phyloP scores from a whole-genome alignment of 1,140 invertebrate species.

The Brachionus angularis region DNA sequence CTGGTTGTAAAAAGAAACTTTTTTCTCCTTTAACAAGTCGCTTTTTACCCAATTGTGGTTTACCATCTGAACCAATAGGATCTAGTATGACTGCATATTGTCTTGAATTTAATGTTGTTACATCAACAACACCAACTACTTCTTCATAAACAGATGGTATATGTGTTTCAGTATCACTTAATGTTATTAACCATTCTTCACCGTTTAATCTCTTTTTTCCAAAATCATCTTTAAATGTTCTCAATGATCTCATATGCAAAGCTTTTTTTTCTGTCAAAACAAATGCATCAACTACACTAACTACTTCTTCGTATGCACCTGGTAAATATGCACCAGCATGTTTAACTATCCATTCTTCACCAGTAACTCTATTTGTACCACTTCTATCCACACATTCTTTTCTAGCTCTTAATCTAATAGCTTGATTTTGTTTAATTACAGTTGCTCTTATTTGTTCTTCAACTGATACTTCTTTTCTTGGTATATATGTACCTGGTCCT shows the following conservation, averaged over 20 bases:
- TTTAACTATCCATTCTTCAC: slow-evolving; percentile 61
- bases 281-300: slow-evolving; percentile 59
- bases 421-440: slow-evolving; percentile 59
- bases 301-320: slow-evolving; percentile 61
- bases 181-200: slow-evolving; percentile 61
- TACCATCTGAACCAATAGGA: slow-evolving; percentile 58
- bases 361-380: slow-evolving; percentile 57
- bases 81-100: slow-evolving; percentile 61
- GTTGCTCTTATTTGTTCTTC: slow-evolving; percentile 57
- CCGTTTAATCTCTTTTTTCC: slow-evolving; percentile 59
- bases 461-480: slow-evolving; percentile 59
- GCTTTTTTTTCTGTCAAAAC: slow-evolving; percentile 62
- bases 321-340: slow-evolving; percentile 61
- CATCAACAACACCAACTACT: slow-evolving; percentile 58
- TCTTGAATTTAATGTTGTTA: slow-evolving; percentile 59
- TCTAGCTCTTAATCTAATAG: slow-evolving; percentile 57
- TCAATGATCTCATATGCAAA: slow-evolving; percentile 58
- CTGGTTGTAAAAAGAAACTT: slow-evolving; percentile 61
- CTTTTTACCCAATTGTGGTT: slow-evolving; percentile 58
- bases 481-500: slow-evolving; percentile 46
- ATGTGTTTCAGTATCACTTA: slow-evolving; percentile 59
- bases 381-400: slow-evolving; percentile 59
- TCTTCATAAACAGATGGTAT: slow-evolving; percentile 62
- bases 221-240: slow-evolving; percentile 60
- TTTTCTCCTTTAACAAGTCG: slow-evolving; percentile 56